These are phyloP conservation scores for Palythoa grandiflora DNA, from an alignment of 92 coral and sea anemone species.

Conservation along the genomic window DNA sequence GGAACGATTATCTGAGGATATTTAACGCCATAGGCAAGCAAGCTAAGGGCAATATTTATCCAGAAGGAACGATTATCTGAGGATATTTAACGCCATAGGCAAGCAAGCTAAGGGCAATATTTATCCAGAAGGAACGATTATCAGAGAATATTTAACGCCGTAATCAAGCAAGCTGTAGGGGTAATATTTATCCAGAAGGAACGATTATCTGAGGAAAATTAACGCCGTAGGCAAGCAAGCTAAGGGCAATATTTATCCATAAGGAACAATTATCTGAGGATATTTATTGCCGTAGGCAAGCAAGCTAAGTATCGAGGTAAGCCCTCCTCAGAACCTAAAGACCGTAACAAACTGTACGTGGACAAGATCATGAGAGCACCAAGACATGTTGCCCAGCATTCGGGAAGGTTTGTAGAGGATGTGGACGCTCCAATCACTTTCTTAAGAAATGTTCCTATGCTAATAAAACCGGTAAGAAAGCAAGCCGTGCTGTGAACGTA, in stretches of 20 bases:
- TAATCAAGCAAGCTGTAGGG: no score
- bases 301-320: neutral
- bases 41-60: no score
- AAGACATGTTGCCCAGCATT: slow-evolving; percentile 37
- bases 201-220: neutral
- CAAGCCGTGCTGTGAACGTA: slow-evolving; percentile 8
- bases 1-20: no score
- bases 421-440: slow-evolving; percentile 46
- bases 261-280: neutral
- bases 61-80: no score
- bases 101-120: no score
- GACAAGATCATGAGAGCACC: slow-evolving; percentile 35
- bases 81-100: no score
- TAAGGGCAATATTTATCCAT: slow-evolving; percentile 17
- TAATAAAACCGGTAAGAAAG: neutral
- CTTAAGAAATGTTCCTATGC: neutral
- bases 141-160: no score
- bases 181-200: neutral
- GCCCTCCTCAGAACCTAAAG: neutral
- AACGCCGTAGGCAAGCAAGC: slow-evolving; percentile 4
- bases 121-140: no score
- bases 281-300: neutral
- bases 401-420: slow-evolving; percentile 44
- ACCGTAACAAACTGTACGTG: slow-evolving; percentile 37
- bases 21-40: no score